phyloP scores from a whole-genome alignment of 53 echinoderm and acorn worm species.

The Stichopus horrens region DNA sequence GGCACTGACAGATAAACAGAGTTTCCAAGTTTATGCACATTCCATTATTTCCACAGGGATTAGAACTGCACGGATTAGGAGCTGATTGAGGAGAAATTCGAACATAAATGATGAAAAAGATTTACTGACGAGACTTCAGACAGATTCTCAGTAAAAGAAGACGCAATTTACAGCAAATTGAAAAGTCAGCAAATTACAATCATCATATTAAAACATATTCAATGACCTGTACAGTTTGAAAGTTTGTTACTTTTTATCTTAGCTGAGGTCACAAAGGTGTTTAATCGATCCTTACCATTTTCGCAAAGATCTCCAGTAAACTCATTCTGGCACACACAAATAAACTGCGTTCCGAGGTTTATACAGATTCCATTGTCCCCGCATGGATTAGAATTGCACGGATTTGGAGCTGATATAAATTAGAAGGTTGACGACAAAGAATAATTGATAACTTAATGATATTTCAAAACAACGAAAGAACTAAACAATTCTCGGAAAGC shows the following conservation, averaged over 20 bases:
- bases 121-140: too few species aligned
- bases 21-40: neutral
- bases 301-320: slow-evolving; percentile 18
- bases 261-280: neutral
- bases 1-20: neutral
- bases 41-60: neutral
- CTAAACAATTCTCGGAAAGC: too few species aligned
- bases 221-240: neutral
- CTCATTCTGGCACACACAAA: slow-evolving; percentile 42
- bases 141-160: too few species aligned
- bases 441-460: too few species aligned
- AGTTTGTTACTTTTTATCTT: neutral
- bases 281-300: neutral
- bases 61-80: neutral
- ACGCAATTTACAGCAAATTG: too few species aligned
- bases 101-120: too few species aligned
- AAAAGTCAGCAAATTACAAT: too few species aligned
- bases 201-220: neutral
- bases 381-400: slow-evolving; percentile 49
- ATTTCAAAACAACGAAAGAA: too few species aligned
- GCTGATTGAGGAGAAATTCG: neutral
- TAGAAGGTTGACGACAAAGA: too few species aligned
- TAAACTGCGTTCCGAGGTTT: slow-evolving; percentile 31
- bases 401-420: neutral
- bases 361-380: slow-evolving; percentile 47